These are phyloP conservation scores for Lathamus discolor DNA, from an alignment of 2,113 vertebrate genomes.

Conservation along the genomic window DNA sequence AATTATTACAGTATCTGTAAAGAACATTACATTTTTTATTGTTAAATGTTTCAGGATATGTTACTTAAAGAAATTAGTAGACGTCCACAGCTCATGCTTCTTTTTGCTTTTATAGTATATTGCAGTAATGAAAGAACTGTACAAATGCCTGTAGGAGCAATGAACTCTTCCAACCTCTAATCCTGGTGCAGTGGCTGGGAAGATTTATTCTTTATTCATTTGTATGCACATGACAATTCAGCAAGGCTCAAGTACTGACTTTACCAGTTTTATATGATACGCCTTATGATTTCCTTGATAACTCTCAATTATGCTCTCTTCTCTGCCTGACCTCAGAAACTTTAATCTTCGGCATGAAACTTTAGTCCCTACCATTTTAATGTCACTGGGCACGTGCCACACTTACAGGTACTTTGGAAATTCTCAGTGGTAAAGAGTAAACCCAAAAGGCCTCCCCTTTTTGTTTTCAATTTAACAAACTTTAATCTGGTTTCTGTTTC, in stretches of 20 bases:
- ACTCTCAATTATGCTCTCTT: constrained; percentile 25
- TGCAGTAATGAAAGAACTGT: background rate
- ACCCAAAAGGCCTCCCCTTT: background rate
- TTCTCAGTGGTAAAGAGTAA: background rate
- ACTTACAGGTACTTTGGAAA: background rate
- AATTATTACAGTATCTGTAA: background rate
- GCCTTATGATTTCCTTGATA: constrained; percentile 49
- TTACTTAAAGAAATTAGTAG: background rate
- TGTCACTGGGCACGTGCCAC: background rate
- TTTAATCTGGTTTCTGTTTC: background rate
- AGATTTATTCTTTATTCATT: constrained; percentile 38
- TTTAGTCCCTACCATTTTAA: background rate
- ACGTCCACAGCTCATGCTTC: background rate
- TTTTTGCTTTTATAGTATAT: background rate
- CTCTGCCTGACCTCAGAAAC: constrained; percentile 35
- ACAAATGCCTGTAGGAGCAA: background rate
- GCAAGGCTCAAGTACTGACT: constrained; percentile 17
- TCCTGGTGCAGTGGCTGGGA: background rate
- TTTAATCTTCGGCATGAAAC: background rate
- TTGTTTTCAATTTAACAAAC: background rate
- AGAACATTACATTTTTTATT: background rate
- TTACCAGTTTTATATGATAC: constrained; percentile 28
- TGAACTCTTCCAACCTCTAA: background rate
- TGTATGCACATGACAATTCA: constrained; percentile 26
- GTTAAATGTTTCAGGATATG: background rate